These are phyloP conservation scores for Corythoichthys intestinalis DNA, from an alignment of 2,113 vertebrate species.

Conservation along the genomic window DNA sequence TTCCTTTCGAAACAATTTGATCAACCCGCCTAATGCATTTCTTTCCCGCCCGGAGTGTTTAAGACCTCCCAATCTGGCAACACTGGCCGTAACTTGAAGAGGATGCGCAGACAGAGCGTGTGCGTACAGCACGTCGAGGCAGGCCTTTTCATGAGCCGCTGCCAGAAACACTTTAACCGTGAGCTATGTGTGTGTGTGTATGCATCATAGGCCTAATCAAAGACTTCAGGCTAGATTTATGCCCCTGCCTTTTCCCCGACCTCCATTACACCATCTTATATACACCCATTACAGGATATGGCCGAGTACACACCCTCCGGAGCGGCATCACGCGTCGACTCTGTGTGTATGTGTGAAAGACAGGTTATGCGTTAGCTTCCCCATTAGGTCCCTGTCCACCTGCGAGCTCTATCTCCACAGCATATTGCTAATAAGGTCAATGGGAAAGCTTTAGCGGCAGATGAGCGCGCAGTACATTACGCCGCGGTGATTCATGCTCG, in stretches of 20 bases:
- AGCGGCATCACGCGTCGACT: slow-evolving; percentile 47
- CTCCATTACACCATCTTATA: slow-evolving; percentile 74
- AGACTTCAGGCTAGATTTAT: slow-evolving; percentile 74
- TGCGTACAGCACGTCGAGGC: slow-evolving; percentile 56
- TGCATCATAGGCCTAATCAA: slow-evolving; percentile 67
- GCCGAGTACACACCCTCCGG: slow-evolving; percentile 69
- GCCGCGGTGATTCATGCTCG: slow-evolving; percentile 58
- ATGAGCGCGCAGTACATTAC: slow-evolving; percentile 63
- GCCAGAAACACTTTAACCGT: slow-evolving; percentile 75
- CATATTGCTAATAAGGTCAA: slow-evolving; percentile 69
- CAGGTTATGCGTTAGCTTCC: slow-evolving; percentile 48
- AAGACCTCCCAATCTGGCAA: too few relatives aligned
- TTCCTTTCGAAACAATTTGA: too few relatives aligned
- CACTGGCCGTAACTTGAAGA: neutral
- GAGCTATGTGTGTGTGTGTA: slow-evolving; percentile 47
- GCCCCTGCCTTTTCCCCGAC: slow-evolving; percentile 68
- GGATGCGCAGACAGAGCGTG: slow-evolving; percentile 32
- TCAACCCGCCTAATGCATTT: too few relatives aligned
- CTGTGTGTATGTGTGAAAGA: slow-evolving; percentile 21
- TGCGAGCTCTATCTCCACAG: slow-evolving; percentile 48
- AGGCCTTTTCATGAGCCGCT: slow-evolving; percentile 58
- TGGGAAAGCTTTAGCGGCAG: slow-evolving; percentile 61
- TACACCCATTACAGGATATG: slow-evolving; percentile 78
- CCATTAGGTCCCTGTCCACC: slow-evolving; percentile 67
- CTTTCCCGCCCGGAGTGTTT: too few relatives aligned